These are phyloP conservation scores for Micromesistius poutassou DNA, from an alignment of 2,797 vertebrate genomes.

Conservation along the genomic window DNA sequence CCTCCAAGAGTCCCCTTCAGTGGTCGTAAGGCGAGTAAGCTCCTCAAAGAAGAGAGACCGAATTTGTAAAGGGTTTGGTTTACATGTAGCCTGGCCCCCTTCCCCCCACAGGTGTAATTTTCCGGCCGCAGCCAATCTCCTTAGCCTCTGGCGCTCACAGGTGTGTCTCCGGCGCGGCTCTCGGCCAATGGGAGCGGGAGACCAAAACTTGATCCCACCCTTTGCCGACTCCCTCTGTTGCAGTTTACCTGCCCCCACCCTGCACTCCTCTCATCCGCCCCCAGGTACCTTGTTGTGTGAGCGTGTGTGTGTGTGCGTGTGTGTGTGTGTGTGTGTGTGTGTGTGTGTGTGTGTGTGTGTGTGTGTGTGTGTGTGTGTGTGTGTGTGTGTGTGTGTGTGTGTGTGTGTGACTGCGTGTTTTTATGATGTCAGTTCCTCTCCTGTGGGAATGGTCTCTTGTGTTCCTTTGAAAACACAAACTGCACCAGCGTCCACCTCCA, in stretches of 20 bases:
- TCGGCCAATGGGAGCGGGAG: conserved; percentile 61
- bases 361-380: conserved; percentile 4
- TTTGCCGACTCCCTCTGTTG: conserved; percentile 48
- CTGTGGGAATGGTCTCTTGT: conserved; percentile 68
- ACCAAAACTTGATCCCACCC: conserved; percentile 32
- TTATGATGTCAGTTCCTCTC: conserved; percentile 79
- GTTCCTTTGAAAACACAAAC: conserved; percentile 61
- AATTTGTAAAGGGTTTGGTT: conserved; percentile 86
- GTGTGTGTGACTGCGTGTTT: conserved; percentile 28
- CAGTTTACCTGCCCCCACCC: conserved; percentile 56
- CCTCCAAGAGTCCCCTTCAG: conserved; percentile 51
- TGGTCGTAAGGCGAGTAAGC: conserved; percentile 75
- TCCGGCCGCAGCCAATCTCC: conserved; percentile 77
- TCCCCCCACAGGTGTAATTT: conserved; percentile 80
- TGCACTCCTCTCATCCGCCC: conserved; percentile 43
- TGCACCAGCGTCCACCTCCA: conserved; percentile 41
- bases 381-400: conserved; percentile 32
- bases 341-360: conserved; percentile 49
- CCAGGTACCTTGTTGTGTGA: conserved; percentile 72
- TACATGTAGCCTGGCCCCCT: conserved; percentile 74
- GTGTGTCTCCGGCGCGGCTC: conserved; percentile 67
- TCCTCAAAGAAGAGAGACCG: conserved; percentile 84
- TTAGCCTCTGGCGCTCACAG: conserved; percentile 73
- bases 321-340: conserved; percentile 4
- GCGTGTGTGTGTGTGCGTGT: conserved; percentile 39